phyloP scores from a whole-genome alignment of 2,888 invertebrate species.

The Drosophila picticornis region DNA sequence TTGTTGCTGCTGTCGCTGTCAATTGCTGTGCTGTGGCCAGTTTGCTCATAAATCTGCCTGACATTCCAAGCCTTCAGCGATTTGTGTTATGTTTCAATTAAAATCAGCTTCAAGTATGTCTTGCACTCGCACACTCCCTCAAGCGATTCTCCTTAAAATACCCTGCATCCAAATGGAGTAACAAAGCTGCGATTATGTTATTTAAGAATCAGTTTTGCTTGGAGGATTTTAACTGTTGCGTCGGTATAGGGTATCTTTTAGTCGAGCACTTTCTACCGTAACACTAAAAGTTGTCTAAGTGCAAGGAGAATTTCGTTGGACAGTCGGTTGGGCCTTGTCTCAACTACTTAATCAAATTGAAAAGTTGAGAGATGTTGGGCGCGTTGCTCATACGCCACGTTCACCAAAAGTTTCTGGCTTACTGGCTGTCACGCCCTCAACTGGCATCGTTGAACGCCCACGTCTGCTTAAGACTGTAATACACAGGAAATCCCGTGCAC shows the following conservation, averaged over 20 bases:
- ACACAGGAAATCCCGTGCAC: conserved; percentile 64
- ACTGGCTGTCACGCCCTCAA: conserved; percentile 47
- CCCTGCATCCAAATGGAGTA: background rate
- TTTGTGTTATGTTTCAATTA: conserved; percentile 42
- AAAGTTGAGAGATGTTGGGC: conserved; percentile 40
- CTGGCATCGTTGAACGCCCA: background rate
- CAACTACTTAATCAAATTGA: conserved; percentile 67
- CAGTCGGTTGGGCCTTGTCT: background rate
- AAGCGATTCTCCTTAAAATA: background rate
- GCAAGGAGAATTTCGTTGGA: conserved; percentile 13
- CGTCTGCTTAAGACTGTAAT: conserved; percentile 60
- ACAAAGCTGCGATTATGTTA: background rate
- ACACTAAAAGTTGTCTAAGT: background rate
- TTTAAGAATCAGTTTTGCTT: background rate
- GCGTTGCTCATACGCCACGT: conserved; percentile 43
- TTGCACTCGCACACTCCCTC: background rate
- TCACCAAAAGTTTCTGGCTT: conserved; percentile 44
- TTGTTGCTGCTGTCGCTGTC: background rate
- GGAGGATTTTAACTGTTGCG: background rate
- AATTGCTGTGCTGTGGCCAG: conserved; percentile 16
- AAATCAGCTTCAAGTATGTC: conserved; percentile 17
- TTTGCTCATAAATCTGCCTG: conserved; percentile 47
- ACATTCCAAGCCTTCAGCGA: conserved; percentile 13
- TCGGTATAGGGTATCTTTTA: background rate
- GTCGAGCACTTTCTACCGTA: background rate